Percentiles rank a stretch among this genome's conserved stretches.
These are phyloP conservation scores for Tyto alba DNA, from an alignment of 2,113 vertebrate species.

Conservation along the genomic window DNA sequence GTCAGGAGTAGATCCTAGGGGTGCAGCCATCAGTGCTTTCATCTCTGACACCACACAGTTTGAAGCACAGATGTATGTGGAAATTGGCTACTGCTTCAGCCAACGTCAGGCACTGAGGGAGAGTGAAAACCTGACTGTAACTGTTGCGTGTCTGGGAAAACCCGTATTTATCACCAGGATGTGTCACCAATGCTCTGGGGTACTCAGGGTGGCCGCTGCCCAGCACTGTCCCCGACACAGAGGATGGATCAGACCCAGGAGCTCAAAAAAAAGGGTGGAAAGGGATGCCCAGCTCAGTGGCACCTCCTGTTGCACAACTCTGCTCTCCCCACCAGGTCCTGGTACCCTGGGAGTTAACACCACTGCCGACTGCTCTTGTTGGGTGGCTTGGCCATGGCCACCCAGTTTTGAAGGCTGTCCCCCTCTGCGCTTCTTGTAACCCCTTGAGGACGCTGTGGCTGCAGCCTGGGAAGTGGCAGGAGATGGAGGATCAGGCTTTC, in stretches of 20 bases:
- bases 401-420: not conserved
- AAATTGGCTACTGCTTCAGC: not conserved
- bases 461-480: not conserved
- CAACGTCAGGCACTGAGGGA: rapidly evolving
- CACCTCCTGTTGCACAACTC: not conserved
- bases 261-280: not conserved
- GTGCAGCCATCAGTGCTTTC: not conserved
- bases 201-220: not conserved
- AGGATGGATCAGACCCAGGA: not conserved
- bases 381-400: not conserved
- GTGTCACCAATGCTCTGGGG: not conserved
- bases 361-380: not conserved
- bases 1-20: not conserved
- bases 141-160: not conserved
- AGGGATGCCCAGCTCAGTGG: not conserved
- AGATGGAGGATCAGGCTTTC: not conserved
- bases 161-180: not conserved
- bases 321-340: not conserved
- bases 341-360: not conserved
- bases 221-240: not conserved
- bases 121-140: not conserved
- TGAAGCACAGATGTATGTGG: rapidly evolving
- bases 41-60: not conserved
- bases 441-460: not conserved
- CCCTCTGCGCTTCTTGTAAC: not conserved